Percentiles rank a stretch among this genome's conserved stretches.
Evolutionary conservation across 2,113 vertebrate genomes (phyloP).

Genomic region (Strigops habroptila): DNA sequence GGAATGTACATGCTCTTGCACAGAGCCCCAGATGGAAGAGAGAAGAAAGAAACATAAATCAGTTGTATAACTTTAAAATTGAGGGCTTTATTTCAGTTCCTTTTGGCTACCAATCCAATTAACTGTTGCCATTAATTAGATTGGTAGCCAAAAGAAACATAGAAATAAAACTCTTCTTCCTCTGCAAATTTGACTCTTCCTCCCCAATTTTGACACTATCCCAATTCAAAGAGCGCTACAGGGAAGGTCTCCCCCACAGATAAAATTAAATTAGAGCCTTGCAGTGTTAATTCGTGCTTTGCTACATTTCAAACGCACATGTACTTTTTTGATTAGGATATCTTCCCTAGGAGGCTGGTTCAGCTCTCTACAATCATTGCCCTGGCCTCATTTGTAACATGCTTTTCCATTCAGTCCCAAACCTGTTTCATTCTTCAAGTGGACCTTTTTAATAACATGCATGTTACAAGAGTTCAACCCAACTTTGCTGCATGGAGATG

Average conservation of each 20-base stretch:
- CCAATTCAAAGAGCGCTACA: neutral
- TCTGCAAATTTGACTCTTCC: neutral
- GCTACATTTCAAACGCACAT: neutral
- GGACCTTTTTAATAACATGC: neutral
- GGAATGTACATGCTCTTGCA: neutral
- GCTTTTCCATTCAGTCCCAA: neutral
- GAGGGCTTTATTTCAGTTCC: slow-evolving; percentile 19
- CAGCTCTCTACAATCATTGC: neutral
- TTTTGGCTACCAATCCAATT: slow-evolving; percentile 50
- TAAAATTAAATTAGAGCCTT: slow-evolving; percentile 26
- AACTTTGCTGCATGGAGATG: neutral
- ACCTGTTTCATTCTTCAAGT: neutral
- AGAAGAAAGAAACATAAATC: neutral
- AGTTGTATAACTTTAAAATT: neutral
- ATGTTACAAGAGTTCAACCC: neutral
- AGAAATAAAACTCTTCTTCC: slow-evolving; percentile 8
- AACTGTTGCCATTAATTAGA: slow-evolving; percentile 43
- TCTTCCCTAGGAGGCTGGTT: slow-evolving; percentile 26
- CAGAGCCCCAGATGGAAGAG: neutral
- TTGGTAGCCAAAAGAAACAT: slow-evolving; percentile 46
- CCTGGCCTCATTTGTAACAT: neutral
- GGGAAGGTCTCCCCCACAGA: slow-evolving; percentile 30
- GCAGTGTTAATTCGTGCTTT: slow-evolving; percentile 10
- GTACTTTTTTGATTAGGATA: slow-evolving; percentile 15
- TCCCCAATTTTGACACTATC: neutral